These are phyloP conservation scores for Morinoia aosen DNA, from an alignment of 2,888 invertebrate genomes.

Conservation along the genomic window DNA sequence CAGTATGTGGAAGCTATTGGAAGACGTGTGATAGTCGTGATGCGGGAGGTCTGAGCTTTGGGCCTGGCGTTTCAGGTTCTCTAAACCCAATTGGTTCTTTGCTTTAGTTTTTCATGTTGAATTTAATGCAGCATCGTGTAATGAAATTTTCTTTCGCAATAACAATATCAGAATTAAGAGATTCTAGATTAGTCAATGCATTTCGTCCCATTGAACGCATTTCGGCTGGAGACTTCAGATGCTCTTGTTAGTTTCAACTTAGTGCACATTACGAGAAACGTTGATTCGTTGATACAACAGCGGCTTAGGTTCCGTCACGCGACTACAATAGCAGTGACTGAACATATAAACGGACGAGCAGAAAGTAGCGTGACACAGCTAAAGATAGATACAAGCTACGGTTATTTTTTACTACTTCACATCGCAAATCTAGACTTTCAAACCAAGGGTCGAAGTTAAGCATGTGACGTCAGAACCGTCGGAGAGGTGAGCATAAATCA, in stretches of 20 bases:
- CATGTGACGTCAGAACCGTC: background rate
- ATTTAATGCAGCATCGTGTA: too few relatives aligned
- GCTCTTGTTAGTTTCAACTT: background rate
- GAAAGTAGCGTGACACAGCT: background rate
- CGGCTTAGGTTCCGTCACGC: background rate
- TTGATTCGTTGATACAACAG: background rate
- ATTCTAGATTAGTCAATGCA: too few relatives aligned
- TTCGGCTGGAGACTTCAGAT: too few relatives aligned
- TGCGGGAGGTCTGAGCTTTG: too few relatives aligned
- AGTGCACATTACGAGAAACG: background rate
- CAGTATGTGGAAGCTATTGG: too few relatives aligned
- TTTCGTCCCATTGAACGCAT: too few relatives aligned
- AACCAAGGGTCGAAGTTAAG: background rate
- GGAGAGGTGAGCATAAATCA: background rate
- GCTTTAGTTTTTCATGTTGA: too few relatives aligned
- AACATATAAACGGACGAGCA: background rate
- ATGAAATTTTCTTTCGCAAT: too few relatives aligned
- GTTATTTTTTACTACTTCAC: background rate
- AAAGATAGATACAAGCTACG: background rate
- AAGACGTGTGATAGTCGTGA: too few relatives aligned
- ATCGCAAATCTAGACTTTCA: background rate
- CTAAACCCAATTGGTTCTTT: too few relatives aligned
- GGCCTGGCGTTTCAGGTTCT: too few relatives aligned
- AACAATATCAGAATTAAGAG: too few relatives aligned
- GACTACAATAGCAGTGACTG: background rate